Evolutionary conservation across 2,113 vertebrate species (phyloP).

Genomic region (Siniperca knerii): DNA sequence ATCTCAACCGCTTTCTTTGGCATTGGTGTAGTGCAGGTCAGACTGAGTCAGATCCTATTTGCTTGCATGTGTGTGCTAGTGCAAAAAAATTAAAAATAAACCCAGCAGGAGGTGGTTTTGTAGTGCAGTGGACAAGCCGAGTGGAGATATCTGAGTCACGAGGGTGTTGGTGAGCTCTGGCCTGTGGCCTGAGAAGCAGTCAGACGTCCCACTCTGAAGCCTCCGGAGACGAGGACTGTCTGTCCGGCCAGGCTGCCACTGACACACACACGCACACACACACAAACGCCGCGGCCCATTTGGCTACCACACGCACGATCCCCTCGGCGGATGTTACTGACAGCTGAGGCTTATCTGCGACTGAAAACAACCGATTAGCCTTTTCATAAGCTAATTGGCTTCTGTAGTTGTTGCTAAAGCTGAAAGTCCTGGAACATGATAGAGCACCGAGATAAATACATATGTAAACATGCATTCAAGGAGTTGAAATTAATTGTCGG

Average conservation of each 20-base stretch:
- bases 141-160: conserved; percentile 27
- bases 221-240: conserved; percentile 38
- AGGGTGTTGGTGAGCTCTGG: conserved; percentile 20
- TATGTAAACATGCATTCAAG: conserved; percentile 23
- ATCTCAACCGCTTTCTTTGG: background rate
- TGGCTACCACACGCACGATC: conserved; percentile 8
- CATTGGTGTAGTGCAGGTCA: conserved; percentile 6
- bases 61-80: background rate
- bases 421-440: conserved; percentile 12
- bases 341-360: conserved; percentile 46
- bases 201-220: conserved; percentile 4
- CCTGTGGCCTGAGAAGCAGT: conserved; percentile 24
- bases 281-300: conserved; percentile 3
- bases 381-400: conserved; percentile 21
- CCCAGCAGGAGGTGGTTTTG: conserved; percentile 31
- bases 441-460: conserved; percentile 4
- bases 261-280: conserved; percentile 9
- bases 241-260: background rate
- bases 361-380: conserved; percentile 38
- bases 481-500: conserved; percentile 21
- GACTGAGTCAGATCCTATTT: conserved; percentile 6
- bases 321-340: conserved; percentile 2
- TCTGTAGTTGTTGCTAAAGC: conserved; percentile 2
- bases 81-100: background rate
- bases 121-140: conserved; percentile 28